Evolutionary conservation across 1,140 invertebrate species (phyloP).

Genomic region (Chrysomallon squamiferum): DNA sequence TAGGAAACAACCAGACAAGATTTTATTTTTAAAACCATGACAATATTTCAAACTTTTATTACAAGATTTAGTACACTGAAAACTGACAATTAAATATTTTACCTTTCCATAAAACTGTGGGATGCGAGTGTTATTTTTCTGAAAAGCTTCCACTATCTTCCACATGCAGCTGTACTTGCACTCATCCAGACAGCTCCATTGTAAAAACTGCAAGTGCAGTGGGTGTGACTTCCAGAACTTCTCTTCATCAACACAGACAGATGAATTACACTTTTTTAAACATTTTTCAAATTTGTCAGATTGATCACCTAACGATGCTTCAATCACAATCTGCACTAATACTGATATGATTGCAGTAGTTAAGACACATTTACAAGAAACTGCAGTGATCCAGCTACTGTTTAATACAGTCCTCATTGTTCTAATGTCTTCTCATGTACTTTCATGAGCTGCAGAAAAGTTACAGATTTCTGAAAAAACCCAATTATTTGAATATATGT

Average conservation of each 20-base stretch:
- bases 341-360: not conserved
- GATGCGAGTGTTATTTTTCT: slow-evolving; percentile 72
- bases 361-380: not conserved
- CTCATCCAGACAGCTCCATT: slow-evolving; percentile 59
- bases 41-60: too few relatives aligned
- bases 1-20: too few relatives aligned
- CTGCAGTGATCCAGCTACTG: too few relatives aligned
- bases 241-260: slow-evolving; percentile 32
- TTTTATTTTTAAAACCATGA: too few relatives aligned
- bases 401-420: too few relatives aligned
- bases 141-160: slow-evolving; percentile 83
- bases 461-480: too few relatives aligned
- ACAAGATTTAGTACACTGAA: too few relatives aligned
- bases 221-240: slow-evolving; percentile 34
- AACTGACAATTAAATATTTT: too few relatives aligned
- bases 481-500: too few relatives aligned
- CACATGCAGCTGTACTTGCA: slow-evolving; percentile 88
- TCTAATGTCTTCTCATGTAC: too few relatives aligned
- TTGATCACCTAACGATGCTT: slow-evolving; percentile 41
- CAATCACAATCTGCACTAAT: not conserved
- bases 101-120: slow-evolving; percentile 98
- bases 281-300: slow-evolving; percentile 53
- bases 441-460: too few relatives aligned
- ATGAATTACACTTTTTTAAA: slow-evolving; percentile 28
- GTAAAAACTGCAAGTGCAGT: slow-evolving; percentile 33